Base-by-base conservation (phyloP, 2,888 invertebrate genomes). In the Andrena bucephala region DNA sequence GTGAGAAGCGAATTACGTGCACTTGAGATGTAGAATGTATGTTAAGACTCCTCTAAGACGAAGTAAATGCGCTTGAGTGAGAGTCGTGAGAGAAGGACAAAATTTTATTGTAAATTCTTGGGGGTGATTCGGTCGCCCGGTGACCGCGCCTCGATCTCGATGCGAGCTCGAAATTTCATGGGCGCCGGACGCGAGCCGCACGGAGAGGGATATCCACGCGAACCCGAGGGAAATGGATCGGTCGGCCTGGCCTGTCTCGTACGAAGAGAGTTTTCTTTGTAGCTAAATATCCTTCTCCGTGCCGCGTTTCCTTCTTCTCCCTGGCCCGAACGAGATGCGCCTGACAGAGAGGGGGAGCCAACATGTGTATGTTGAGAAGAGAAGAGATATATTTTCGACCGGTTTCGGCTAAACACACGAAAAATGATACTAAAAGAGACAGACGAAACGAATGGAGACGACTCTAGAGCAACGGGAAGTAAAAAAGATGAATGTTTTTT, bases 61-160 rank as follows among this genome's bases (percentile, higher is more conserved):
- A 54, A 7, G 81, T 62, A 75, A 77, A 81, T 69, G 81, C 77
- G 84, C 52, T 57, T 48, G 67, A 27, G 63, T 4, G 20, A 24
- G 29, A 13, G 33, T 4, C n/a, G 20, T 0, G 48, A 54, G 57
- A 63, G 74, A 71, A 75, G 33, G 20, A 8, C 33, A 74, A 84
- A 87, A 86, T 87, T 87, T 90, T 91, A 92, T 92, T 89, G 92
- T 90, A 92, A 89, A 91, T 91, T 92, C 71, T 89, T 82, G 89
- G 86, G 82, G 88, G 89, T 88, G 90, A 89, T 90, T 87, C 87
- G 92, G 92, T 91, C 92, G 92, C 85, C 89, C 91, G 92, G 92
- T 93, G 93, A 93, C 91, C 90, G 90, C 89, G 89, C 90, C 91
- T 88, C 89, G 87, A 89, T 89, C 87, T 87, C 91, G 90, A 91